Evolutionary conservation across 2,113 vertebrate species (phyloP).

Genomic region (Eira barbara): DNA sequence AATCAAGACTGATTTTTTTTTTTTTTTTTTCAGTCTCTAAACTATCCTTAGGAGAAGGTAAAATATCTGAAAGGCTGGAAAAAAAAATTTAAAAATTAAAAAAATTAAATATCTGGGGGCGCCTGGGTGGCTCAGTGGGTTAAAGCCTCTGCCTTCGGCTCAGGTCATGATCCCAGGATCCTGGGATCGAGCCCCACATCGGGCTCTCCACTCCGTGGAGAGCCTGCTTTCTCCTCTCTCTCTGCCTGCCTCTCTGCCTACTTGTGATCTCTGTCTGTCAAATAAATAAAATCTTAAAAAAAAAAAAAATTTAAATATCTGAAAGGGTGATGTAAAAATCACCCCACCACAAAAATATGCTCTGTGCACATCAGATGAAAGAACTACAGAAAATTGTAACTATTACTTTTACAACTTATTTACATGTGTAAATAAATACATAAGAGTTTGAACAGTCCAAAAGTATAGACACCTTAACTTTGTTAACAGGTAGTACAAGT

Average conservation of each 20-base stretch:
- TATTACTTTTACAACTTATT: constrained; percentile 10
- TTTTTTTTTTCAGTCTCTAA: neutral
- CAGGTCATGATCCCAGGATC: too few species aligned
- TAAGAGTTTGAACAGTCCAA: neutral
- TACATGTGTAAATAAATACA: neutral
- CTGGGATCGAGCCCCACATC: too few species aligned
- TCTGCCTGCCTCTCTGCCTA: too few species aligned
- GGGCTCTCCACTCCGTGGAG: too few species aligned
- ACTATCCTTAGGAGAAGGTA: neutral
- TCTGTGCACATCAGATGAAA: constrained; percentile 13
- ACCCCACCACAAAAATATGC: constrained; percentile 27
- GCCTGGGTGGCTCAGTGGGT: too few species aligned
- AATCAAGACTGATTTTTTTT: constrained; percentile 15
- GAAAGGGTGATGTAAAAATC: constrained; percentile 31
- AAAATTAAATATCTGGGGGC: neutral
- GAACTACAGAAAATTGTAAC: neutral
- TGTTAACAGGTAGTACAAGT: neutral
- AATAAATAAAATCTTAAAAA: neutral
- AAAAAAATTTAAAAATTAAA: neutral
- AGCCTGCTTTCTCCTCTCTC: too few species aligned
- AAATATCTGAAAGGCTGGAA: neutral
- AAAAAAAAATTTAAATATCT: neutral
- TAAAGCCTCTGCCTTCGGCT: too few species aligned
- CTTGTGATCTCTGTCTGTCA: too few species aligned
- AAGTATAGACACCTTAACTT: neutral